Base-by-base conservation (phyloP, 2,797 vertebrate genomes). In the Harpagifer antarcticus region DNA sequence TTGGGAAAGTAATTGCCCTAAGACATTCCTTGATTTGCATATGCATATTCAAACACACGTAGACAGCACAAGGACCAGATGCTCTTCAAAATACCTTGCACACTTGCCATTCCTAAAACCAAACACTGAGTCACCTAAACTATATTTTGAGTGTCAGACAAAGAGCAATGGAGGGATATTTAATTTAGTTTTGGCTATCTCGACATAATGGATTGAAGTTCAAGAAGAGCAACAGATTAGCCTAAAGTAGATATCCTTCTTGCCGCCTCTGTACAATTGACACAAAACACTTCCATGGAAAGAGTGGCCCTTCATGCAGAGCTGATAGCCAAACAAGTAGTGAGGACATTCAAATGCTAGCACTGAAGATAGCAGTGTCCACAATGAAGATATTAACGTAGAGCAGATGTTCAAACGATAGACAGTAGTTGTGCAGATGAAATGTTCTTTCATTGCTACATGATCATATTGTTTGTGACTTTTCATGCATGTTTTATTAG, bases 1-100 rank as follows among this genome's bases (percentile, higher is more conserved):
- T 83, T 87, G 68, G 45, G 19, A 52, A 53, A 76, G 44, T 71
- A 53, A 27, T 61, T 2, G 65, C 55, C 64, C 65, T 49, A 19
- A 72, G 49, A 56, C 49, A 52, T 23, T 74, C 52, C 37, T 54
- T 42, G 61, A 79, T 82, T 85, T 76, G 56, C 57, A 85, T 78
- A 79, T 78, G 33, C 63, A 77, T 74, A 72, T 58, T 64, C 14
- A 68, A 68, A 45, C 23, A 52, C 58, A 55, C 12, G 45, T 7
- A 68, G 20, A 45, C 63, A 40, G 63, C 52, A 44, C 27, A 42
- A 45, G 43, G 37, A 61, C 44, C 87, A 85, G 75, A 79, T 88
- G 83, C 66, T 69, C 40, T 23, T 48, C 33, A 40, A 58, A 47
- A 63, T 63, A 47, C n/a, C 48, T 60, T 56, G 23, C 9, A 27